Evolutionary conservation across 2,888 invertebrate species (phyloP).

Genomic region (Drymonia ruficornis): DNA sequence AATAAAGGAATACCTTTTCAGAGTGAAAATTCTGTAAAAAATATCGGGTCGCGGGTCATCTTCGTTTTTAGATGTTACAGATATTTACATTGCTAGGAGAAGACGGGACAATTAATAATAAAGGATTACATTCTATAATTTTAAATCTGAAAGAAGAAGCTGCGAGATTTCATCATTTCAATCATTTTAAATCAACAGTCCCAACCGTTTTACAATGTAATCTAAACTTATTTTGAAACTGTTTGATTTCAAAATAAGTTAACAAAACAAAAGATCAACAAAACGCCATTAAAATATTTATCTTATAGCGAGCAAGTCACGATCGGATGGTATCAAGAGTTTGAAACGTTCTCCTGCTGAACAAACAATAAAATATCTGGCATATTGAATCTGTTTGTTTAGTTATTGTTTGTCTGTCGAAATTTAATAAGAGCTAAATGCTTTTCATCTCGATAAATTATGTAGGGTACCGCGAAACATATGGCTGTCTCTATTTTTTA

Average conservation of each 20-base stretch:
- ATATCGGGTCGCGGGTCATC: too few species aligned
- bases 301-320: slow-evolving; percentile 1
- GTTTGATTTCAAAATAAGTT: neutral
- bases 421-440: neutral
- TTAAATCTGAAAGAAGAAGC: too few species aligned
- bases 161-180: too few species aligned
- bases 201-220: neutral
- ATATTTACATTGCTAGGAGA: too few species aligned
- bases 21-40: neutral
- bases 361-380: slow-evolving; percentile 1
- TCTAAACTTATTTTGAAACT: slow-evolving; percentile 1
- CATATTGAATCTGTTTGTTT: neutral
- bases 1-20: neutral
- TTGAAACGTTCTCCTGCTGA: neutral
- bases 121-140: too few species aligned
- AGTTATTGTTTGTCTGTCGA: neutral
- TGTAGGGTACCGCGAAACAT: too few species aligned
- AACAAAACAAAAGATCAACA: slow-evolving; percentile 6
- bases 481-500: too few species aligned
- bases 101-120: too few species aligned
- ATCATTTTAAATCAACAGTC: neutral
- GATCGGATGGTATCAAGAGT: neutral
- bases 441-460: neutral
- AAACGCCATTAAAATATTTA: slow-evolving; percentile 7
- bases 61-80: too few species aligned